A percentile compares a stretch with the other conserved stretches of the same genome.
Conservation (phyloP, 1,140 invertebrate genomes). For the Brachionus rubens region DNA sequence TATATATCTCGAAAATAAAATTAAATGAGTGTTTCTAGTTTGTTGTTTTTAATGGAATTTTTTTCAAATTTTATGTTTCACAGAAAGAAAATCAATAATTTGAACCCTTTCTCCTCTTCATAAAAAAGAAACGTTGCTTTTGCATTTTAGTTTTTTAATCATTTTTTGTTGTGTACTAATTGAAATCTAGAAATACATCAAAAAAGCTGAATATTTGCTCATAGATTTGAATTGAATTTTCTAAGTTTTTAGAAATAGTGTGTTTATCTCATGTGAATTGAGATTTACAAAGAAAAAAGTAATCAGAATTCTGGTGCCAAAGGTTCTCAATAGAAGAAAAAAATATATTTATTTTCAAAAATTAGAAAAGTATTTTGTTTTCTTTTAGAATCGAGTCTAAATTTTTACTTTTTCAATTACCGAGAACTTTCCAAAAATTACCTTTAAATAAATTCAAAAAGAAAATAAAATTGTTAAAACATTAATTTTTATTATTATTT, state of each 20-base stretch:
- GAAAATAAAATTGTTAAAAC: too few relatives aligned
- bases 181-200: neutral
- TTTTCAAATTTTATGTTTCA: neutral
- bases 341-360: too few relatives aligned
- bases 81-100: slow-evolving; percentile 18
- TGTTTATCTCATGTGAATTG: neutral
- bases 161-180: neutral
- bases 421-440: too few relatives aligned
- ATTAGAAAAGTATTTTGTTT: too few relatives aligned
- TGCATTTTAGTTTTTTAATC: slow-evolving; percentile 17
- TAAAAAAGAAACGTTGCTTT: slow-evolving; percentile 38
- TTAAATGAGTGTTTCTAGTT: slow-evolving; percentile 23
- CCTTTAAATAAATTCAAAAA: neutral
- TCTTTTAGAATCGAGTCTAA: too few relatives aligned
- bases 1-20: neutral
- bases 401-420: too few relatives aligned
- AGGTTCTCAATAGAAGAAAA: too few relatives aligned
- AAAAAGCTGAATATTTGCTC: neutral
- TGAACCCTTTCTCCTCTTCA: slow-evolving; percentile 16
- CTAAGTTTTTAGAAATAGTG: neutral
- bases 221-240: too few relatives aligned
- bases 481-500: neutral
- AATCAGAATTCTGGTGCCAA: too few relatives aligned
- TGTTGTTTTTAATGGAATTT: neutral
- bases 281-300: neutral